These are phyloP conservation scores for Blastobasis adustella DNA, from an alignment of 2,888 invertebrate genomes.

Conservation along the genomic window DNA sequence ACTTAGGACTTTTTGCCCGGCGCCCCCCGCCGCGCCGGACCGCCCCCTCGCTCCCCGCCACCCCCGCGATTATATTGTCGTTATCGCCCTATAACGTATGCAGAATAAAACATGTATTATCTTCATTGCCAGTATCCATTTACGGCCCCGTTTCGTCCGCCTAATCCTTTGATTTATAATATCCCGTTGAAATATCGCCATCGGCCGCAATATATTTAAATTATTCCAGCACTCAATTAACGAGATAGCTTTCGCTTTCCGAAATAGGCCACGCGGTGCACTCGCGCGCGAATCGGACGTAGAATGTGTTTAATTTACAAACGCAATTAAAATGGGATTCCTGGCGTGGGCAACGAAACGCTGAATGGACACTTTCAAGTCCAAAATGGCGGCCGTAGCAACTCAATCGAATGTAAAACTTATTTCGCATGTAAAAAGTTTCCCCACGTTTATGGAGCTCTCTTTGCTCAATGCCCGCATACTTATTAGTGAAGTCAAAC, in stretches of 20 bases:
- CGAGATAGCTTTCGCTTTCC: conserved; percentile 55
- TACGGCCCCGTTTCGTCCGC: conserved; percentile 41
- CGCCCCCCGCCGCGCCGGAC: conserved; percentile 42
- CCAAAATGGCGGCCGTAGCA: conserved; percentile 12
- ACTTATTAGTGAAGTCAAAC: conserved; percentile 70
- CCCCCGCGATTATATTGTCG: conserved; percentile 57
- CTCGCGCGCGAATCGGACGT: conserved; percentile 26
- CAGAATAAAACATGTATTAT: conserved; percentile 67
- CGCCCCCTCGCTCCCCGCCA: conserved; percentile 28
- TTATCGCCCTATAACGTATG: conserved; percentile 71
- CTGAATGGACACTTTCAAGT: conserved; percentile 21
- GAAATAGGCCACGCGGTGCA: conserved; percentile 36
- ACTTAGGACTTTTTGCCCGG: conserved; percentile 70
- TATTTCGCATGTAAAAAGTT: conserved; percentile 38
- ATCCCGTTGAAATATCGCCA: conserved; percentile 60
- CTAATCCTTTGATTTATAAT: conserved; percentile 74
- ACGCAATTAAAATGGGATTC: conserved; percentile 27
- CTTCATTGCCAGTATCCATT: conserved; percentile 66
- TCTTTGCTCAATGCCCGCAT: conserved; percentile 39
- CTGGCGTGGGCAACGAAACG: conserved; percentile 11
- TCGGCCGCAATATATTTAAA: conserved; percentile 67
- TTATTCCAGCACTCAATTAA: conserved; percentile 72
- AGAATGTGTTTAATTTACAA: conserved; percentile 19
- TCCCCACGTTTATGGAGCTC: conserved; percentile 28
- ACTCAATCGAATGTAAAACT: conserved; percentile 24